These are phyloP conservation scores for Gopherus evgoodei DNA, from an alignment of 2,113 vertebrate genomes.

Conservation along the genomic window DNA sequence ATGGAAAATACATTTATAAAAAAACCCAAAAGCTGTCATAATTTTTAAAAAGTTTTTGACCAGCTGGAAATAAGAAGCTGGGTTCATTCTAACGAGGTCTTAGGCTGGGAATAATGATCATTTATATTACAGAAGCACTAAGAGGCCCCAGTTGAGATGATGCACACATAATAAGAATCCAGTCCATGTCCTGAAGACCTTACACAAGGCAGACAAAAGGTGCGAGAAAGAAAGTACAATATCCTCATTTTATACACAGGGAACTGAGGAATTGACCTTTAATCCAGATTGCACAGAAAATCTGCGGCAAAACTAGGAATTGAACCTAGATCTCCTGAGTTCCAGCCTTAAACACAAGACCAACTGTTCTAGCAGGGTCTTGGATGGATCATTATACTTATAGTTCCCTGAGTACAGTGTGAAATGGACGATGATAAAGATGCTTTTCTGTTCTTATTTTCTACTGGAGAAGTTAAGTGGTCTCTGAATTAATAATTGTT, in stretches of 20 bases:
- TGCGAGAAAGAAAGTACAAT: background rate
- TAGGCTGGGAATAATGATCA: background rate
- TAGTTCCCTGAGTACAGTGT: background rate
- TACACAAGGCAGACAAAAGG: background rate
- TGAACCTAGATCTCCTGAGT: background rate
- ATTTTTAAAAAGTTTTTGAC: background rate
- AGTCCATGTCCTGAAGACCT: background rate
- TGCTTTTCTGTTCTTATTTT: background rate
- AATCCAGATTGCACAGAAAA: background rate
- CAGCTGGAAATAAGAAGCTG: background rate
- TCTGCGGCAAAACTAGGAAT: background rate
- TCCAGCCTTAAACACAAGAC: background rate
- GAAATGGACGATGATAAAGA: background rate
- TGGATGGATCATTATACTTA: background rate
- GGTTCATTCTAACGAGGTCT: background rate
- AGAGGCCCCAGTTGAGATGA: background rate
- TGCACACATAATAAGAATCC: background rate
- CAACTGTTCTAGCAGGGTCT: background rate
- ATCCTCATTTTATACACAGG: background rate
- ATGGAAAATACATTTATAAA: background rate
- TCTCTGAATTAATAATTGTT: conserved; percentile 1
- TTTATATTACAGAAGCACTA: background rate
- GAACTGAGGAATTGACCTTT: background rate
- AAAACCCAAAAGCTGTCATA: background rate
- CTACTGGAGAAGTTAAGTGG: background rate